Evolutionary conservation across 2,888 invertebrate species (phyloP).

Genomic region (Kryphioiulus occultus): DNA sequence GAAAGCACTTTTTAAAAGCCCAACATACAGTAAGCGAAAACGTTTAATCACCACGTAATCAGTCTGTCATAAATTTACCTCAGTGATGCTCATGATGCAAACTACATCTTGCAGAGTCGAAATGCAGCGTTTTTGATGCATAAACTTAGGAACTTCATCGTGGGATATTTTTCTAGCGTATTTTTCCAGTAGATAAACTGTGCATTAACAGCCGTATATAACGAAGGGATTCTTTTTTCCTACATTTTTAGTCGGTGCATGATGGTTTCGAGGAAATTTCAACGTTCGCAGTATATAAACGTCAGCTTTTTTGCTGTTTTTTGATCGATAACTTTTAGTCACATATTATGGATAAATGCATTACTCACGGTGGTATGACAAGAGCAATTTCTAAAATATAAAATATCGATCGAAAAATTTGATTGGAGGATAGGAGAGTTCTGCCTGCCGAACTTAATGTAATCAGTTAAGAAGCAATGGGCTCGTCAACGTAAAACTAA

Average conservation of each 20-base stretch:
- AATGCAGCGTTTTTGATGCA: background rate
- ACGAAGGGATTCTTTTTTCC: background rate
- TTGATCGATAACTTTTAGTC: constrained; percentile 40
- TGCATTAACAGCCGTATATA: background rate
- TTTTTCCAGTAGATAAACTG: background rate
- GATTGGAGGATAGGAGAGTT: background rate
- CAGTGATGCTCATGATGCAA: no score
- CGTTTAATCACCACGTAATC: background rate
- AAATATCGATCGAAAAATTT: constrained; percentile 21
- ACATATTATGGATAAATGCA: constrained; percentile 39
- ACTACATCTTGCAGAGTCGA: no score
- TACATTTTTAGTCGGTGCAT: background rate
- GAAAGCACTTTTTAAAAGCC: background rate
- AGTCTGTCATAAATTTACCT: background rate
- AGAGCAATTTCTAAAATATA: constrained; percentile 36
- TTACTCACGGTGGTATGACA: constrained; percentile 32
- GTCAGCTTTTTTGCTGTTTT: background rate
- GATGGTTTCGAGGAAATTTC: background rate
- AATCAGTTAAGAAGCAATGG: constrained; percentile 36
- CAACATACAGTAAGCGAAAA: background rate
- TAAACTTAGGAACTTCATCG: background rate
- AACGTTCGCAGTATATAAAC: constrained; percentile 4
- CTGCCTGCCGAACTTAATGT: background rate
- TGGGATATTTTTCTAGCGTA: background rate
- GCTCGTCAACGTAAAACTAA: constrained; percentile 16